Percentiles rank a stretch among this genome's conserved stretches.
Conservation (phyloP, 2,888 invertebrate species). For the Leptothorax acervorum region DNA sequence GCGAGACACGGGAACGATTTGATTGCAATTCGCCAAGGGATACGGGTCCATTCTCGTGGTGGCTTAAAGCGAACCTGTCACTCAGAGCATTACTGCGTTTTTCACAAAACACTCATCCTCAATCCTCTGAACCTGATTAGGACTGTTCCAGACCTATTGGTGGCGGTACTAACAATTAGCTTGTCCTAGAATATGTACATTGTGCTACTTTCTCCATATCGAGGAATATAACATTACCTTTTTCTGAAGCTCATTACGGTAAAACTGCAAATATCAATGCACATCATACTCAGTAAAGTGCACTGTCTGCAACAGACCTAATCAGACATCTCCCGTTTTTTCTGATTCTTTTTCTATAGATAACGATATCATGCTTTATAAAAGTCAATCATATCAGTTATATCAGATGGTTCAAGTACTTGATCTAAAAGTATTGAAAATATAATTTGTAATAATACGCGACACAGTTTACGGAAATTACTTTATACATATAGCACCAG, state of each 20-base stretch:
- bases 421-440: neutral
- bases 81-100: slow-evolving; percentile 81
- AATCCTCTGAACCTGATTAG: slow-evolving; percentile 85
- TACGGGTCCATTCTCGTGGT: neutral
- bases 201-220: slow-evolving; percentile 17
- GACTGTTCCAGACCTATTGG: slow-evolving; percentile 85
- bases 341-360: slow-evolving; percentile 41
- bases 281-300: slow-evolving; percentile 19
- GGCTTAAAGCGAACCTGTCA: neutral
- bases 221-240: slow-evolving; percentile 7
- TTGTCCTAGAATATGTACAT: slow-evolving; percentile 47
- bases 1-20: neutral
- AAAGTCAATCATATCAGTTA: slow-evolving; percentile 11
- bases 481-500: neutral
- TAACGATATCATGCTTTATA: slow-evolving; percentile 13
- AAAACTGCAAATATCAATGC: slow-evolving; percentile 54
- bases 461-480: neutral
- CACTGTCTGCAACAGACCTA: slow-evolving; percentile 83
- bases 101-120: slow-evolving; percentile 74
- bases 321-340: slow-evolving; percentile 82
- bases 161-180: slow-evolving; percentile 74
- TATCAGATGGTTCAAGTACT: neutral
- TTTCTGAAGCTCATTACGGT: slow-evolving; percentile 17
- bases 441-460: neutral
- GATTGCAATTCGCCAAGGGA: neutral